These are phyloP conservation scores for Silurus meridionalis DNA, from an alignment of 2,113 vertebrate species.

Conservation along the genomic window DNA sequence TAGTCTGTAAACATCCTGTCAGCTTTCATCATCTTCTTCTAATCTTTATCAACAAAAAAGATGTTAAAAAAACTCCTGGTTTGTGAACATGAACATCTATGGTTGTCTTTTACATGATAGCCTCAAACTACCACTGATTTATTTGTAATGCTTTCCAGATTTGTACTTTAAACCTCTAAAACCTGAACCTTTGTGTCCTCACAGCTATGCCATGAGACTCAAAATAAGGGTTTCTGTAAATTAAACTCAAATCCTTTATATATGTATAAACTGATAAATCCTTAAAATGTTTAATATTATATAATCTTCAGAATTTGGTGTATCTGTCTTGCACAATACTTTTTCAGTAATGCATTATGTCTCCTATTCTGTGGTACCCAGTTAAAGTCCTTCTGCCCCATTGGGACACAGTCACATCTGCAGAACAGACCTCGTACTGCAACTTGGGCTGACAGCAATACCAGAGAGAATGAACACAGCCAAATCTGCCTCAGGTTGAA, in stretches of 20 bases:
- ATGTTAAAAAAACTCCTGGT: too few relatives aligned
- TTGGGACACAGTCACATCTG: constrained; percentile 46
- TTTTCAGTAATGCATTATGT: not conserved
- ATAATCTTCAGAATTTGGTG: not conserved
- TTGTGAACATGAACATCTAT: too few relatives aligned
- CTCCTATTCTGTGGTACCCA: constrained; percentile 25
- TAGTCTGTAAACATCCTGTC: too few relatives aligned
- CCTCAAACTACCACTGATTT: not conserved
- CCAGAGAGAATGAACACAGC: constrained; percentile 24
- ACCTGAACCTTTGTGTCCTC: not conserved
- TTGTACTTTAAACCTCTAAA: not conserved
- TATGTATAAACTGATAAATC: not conserved
- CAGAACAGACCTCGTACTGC: constrained; percentile 30
- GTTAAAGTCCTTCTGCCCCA: constrained; percentile 14
- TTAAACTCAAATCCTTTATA: not conserved
- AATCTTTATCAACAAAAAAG: too few relatives aligned
- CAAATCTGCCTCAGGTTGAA: constrained; percentile 33
- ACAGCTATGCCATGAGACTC: not conserved
- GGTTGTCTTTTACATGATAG: too few relatives aligned
- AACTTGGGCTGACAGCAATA: constrained; percentile 20
- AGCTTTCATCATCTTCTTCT: too few relatives aligned
- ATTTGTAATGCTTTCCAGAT: not conserved
- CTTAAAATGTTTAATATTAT: not conserved
- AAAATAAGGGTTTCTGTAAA: not conserved
- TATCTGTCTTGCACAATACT: not conserved